Percentiles rank a stretch among this genome's conserved stretches.
Evolutionary conservation across 2,888 invertebrate genomes (phyloP).

Genomic region (Petrolisthes cinctipes): DNA sequence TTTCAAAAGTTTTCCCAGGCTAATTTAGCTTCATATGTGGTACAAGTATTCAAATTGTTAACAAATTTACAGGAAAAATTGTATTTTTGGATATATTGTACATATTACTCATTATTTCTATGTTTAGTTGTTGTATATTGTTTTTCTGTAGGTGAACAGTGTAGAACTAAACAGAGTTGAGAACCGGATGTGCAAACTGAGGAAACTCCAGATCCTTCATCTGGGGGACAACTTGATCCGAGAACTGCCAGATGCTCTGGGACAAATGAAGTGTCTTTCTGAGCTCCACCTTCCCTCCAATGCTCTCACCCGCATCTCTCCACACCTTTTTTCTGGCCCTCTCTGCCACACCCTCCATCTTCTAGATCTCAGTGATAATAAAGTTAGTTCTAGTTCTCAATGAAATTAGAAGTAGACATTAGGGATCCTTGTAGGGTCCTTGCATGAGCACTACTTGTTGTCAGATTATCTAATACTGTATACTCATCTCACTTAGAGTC

Average conservation of each 20-base stretch:
- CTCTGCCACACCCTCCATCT: slow-evolving; percentile 29
- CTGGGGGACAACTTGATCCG: slow-evolving; percentile 36
- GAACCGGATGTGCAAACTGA: slow-evolving; percentile 44
- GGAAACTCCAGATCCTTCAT: slow-evolving; percentile 34
- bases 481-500: no score
- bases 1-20: no score
- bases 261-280: slow-evolving; percentile 38
- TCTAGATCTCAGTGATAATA: slow-evolving; percentile 38
- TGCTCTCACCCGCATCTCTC: slow-evolving; percentile 14
- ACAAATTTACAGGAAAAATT: no score
- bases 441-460: no score
- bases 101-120: no score
- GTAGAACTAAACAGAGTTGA: slow-evolving; percentile 43
- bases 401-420: no score
- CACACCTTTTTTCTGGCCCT: slow-evolving; percentile 39
- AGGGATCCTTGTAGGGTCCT: no score
- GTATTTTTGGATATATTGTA: no score
- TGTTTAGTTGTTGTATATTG: neutral
- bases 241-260: slow-evolving; percentile 28
- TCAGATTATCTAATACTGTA: no score
- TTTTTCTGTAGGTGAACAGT: slow-evolving; percentile 29
- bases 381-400: slow-evolving; percentile 11
- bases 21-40: no score
- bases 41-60: no score
- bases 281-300: slow-evolving; percentile 51